Evolutionary conservation across 2,113 vertebrate genomes (phyloP), one percentile per base, ranked within the genome.

Genomic region (Oryzias javanicus): DNA sequence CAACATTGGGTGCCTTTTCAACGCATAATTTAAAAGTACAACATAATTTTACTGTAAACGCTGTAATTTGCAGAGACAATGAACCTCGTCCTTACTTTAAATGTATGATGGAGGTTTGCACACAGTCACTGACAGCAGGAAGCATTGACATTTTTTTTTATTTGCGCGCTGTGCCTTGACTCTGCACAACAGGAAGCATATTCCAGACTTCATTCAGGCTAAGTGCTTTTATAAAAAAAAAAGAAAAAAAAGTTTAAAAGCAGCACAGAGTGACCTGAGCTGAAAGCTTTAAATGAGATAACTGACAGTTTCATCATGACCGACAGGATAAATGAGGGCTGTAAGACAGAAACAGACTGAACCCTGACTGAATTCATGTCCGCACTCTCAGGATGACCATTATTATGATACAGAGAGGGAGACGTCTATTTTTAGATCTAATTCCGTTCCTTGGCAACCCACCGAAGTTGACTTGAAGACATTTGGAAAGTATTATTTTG

Each of bases 401-500:
- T 29, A 40, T 47, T 22, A 17, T 20, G 17, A 16, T 29, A 25
- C 40, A 42, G 41, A 49, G 42, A 15, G 7, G 3, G 10, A 42
- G 44, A 42, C 7, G 52, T 16, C 18, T 64, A 7, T 44, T 64
- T 45, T 48, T 19, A 55, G 44, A 25, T 19, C 19, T 15, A 24
- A 35, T 55, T 48, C 52, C 47, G 47, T 44, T 65, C 47, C 57
- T 22, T 54, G 44, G 59, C 35, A 68, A 68, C 44, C 22, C 41
- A 42, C 25, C 25, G 16, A 20, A 20, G 29, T 64, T 19, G n/a
- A 14, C 17, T 14, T n/a, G 14, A 55, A 55, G 46, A 50, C 25
- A 41, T 15, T 54, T 46, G 7, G 42, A 29, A 48, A 14, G 17
- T 17, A 51, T 25, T 42, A 14, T 42, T 22, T 40, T 42, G 49